Base-by-base conservation (phyloP, 2,797 vertebrate genomes). In the Gephyroberyx darwinii region DNA sequence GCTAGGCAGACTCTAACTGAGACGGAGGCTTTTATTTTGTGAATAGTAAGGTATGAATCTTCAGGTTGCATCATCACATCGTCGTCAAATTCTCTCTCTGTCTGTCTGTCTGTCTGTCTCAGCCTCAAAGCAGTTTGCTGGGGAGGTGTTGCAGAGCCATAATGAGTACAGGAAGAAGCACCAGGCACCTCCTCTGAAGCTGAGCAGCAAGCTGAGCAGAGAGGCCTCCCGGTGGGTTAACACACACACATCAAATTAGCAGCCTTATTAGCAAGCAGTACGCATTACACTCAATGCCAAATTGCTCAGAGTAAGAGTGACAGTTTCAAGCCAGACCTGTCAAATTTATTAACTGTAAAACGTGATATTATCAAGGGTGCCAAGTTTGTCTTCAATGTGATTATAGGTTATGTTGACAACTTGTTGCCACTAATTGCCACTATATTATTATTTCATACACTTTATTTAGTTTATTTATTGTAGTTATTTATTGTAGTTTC, bases 91-190 rank as follows among this genome's bases (percentile, higher is more conserved):
- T 63, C 53, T 68, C 41, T 57, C 30, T 64, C 39, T 62, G 17
- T 69, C 52, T 56, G 26, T 50, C 19, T 66, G 52, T 47, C 48
- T 65, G 39, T 74, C 45, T 80, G 19, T 65, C 67, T 66, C 82
- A 95, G 94, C 95, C 90, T 98, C 97, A 43, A 98, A 95, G 84
- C 94, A 96, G 90, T 99, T 99, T 91, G 88, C 95, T 58, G 93
- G 95, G 43, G 97, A 99, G 80, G 92, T 96, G 82, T 90, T 98
- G 84, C 94, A 83, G 77, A 93, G 93, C 73, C 98, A 99, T 88
- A 99, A 99, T 51, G 95, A 97, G 47, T 97, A 95, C 92, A 94
- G 97, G 80, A 95, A 87, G 86, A 95, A 94, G 83, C 98, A 99
- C 0, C 96, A 97, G 51, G 95, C 96, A 0, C 94, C 97, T 1